These are phyloP conservation scores for Holothuria scabra DNA, from an alignment of 53 echinoderm and acorn worm genomes.

Conservation along the genomic window DNA sequence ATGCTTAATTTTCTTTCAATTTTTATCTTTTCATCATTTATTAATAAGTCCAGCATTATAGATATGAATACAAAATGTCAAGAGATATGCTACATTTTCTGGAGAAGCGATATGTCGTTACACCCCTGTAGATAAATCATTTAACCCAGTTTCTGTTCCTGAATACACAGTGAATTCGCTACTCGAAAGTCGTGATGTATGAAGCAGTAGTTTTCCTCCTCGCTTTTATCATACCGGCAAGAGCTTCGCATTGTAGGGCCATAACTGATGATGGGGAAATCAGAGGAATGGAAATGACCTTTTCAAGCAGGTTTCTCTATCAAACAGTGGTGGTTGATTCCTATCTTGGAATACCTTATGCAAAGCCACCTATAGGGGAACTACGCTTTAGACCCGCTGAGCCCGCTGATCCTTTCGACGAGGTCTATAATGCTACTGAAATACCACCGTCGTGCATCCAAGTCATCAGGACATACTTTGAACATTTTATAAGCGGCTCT, in stretches of 20 bases:
- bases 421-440: neutral
- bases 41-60: no score
- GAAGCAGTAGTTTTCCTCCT: no score
- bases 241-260: neutral
- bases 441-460: slow-evolving; percentile 7
- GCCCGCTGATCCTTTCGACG: slow-evolving; percentile 2
- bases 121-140: no score
- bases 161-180: no score
- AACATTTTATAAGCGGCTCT: neutral
- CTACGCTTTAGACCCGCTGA: slow-evolving; percentile 10
- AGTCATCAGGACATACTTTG: neutral
- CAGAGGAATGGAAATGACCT: neutral
- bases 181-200: no score
- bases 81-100: no score
- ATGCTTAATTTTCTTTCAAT: no score
- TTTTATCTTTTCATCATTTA: no score
- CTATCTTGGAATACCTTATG: slow-evolving; percentile 22
- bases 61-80: no score
- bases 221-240: no score
- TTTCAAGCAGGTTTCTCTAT: slow-evolving; percentile 1
- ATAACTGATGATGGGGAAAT: neutral
- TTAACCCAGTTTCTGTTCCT: no score
- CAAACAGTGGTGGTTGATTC: neutral
- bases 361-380: slow-evolving; percentile 3
- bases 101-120: no score